These are phyloP conservation scores for Phymorhynchus buccinoides DNA, from an alignment of 1,140 invertebrate genomes.

Conservation along the genomic window DNA sequence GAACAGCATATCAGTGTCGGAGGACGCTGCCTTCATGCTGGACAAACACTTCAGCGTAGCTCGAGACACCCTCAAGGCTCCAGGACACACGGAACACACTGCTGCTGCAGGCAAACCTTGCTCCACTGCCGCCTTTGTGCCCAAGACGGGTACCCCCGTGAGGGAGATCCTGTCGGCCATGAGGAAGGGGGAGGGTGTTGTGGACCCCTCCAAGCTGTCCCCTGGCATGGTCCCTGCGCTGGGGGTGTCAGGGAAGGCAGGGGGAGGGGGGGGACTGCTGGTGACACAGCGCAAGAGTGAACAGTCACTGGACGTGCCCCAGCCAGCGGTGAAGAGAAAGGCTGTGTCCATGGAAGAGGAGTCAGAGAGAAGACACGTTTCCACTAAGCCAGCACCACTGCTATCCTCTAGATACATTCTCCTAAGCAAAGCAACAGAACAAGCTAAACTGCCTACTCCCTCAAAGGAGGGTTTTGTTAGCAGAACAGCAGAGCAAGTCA, in stretches of 20 bases:
- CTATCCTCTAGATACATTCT: neutral
- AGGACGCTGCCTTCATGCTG: neutral
- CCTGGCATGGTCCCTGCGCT: neutral
- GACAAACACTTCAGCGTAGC: constrained; percentile 8
- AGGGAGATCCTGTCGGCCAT: neutral
- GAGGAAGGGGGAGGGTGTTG: neutral
- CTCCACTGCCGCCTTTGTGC: neutral
- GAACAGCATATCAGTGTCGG: neutral
- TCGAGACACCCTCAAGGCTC: neutral
- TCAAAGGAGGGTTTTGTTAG: too few relatives aligned
- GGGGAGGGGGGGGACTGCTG: neutral
- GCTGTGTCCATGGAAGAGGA: constrained; percentile 22
- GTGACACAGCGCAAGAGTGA: neutral
- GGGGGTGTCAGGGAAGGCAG: neutral
- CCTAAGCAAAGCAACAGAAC: neutral
- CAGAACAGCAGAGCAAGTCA: too few relatives aligned
- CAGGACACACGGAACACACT: neutral
- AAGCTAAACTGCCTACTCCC: constrained; percentile 10
- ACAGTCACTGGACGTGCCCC: neutral
- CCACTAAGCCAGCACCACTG: neutral
- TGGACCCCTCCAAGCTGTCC: neutral
- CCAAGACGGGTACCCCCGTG: constrained; percentile 25
- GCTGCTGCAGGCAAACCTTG: neutral
- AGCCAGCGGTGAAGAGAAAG: neutral
- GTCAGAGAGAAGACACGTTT: neutral